A percentile compares a stretch with the other conserved stretches of the same genome.
Conservation (phyloP, 2,888 invertebrate species). For the Epistrophe eligans region DNA sequence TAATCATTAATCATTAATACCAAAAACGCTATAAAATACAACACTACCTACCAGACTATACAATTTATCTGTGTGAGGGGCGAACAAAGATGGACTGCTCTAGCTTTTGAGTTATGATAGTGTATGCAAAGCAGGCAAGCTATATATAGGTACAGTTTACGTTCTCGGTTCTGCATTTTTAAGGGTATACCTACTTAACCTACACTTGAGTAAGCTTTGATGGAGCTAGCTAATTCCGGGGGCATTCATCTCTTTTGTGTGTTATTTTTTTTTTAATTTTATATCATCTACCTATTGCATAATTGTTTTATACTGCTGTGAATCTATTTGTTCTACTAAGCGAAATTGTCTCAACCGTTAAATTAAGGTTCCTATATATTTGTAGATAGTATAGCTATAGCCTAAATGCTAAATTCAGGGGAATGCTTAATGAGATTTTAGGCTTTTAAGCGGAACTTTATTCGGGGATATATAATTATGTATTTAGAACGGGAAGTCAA, state of each 20-base stretch:
- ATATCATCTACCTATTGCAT: conserved; percentile 37
- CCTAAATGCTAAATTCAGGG: conserved; percentile 1
- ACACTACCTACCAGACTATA: background rate
- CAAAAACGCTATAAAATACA: background rate
- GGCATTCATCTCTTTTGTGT: conserved; percentile 71
- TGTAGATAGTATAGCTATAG: background rate
- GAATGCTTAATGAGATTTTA: conserved; percentile 39
- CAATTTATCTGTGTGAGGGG: background rate
- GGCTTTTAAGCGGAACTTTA: conserved; percentile 50
- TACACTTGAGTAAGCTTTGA: conserved; percentile 70
- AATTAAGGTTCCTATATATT: conserved; percentile 46
- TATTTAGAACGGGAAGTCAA: conserved; percentile 69
- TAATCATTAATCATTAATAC: no score
- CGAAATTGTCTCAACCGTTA: conserved; percentile 72
- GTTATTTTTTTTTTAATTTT: conserved; percentile 25
- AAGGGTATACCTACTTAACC: conserved; percentile 43
- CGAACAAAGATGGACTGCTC: background rate
- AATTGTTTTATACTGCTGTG: conserved; percentile 49
- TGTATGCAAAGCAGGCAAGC: conserved; percentile 58
- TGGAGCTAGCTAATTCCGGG: conserved; percentile 68
- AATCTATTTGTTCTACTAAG: conserved; percentile 75
- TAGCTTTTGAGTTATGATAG: conserved; percentile 56
- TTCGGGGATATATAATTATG: conserved; percentile 61
- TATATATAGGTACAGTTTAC: conserved; percentile 18
- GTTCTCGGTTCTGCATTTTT: background rate